phyloP scores from a whole-genome alignment of 2,797 vertebrate genomes.

The Cyclura pinguis region DNA sequence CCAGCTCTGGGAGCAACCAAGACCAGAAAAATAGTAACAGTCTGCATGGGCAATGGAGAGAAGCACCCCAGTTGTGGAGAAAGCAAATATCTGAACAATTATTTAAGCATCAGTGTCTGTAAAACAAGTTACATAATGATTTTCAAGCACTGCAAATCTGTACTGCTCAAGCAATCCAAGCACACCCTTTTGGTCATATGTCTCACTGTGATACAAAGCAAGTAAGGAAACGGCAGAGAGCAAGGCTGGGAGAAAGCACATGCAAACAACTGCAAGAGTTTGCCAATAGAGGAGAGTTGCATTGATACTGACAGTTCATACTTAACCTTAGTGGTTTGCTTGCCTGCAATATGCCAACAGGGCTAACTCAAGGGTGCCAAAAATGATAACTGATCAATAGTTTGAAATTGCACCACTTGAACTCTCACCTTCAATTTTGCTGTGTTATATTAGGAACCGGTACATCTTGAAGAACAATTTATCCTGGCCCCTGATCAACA shows the following conservation, averaged over 20 bases:
- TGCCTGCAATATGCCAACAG: constrained; percentile 58
- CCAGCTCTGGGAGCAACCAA: neutral
- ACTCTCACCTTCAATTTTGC: constrained; percentile 74
- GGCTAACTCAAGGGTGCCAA: constrained; percentile 65
- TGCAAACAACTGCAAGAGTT: constrained; percentile 3
- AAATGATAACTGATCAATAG: constrained; percentile 76
- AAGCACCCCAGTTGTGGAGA: neutral
- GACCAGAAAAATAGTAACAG: neutral
- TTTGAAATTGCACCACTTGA: constrained; percentile 75
- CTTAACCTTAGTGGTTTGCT: constrained; percentile 68
- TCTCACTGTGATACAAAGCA: neutral
- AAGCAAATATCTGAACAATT: neutral
- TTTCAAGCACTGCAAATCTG: constrained; percentile 6
- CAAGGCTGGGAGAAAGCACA: neutral
- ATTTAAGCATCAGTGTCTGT: neutral
- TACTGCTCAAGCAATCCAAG: constrained; percentile 18
- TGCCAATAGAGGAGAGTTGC: constrained; percentile 40
- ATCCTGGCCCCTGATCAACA: constrained; percentile 66
- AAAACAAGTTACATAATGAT: neutral
- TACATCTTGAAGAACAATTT: constrained; percentile 68
- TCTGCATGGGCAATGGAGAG: neutral
- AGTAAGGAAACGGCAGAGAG: neutral
- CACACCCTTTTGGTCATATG: neutral
- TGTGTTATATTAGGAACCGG: constrained; percentile 55
- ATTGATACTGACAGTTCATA: constrained; percentile 64